Conservation (phyloP, 1,140 invertebrate genomes). For the Pantala flavescens region DNA sequence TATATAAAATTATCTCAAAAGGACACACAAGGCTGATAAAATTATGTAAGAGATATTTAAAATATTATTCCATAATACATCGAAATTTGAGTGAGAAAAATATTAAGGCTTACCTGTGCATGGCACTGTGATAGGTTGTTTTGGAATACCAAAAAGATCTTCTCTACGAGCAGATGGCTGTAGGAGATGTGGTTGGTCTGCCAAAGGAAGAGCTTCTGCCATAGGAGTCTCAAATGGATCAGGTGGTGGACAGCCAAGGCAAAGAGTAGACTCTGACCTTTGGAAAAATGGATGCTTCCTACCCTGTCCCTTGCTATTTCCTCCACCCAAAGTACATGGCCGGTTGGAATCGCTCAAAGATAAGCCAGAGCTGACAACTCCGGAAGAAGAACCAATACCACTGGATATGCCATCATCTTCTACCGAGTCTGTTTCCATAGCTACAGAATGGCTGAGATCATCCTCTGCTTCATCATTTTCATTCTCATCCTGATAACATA, state of each 20-base stretch:
- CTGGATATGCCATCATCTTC: constrained; percentile 37
- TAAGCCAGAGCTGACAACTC: background rate
- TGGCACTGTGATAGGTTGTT: constrained; percentile 52
- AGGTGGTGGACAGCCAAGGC: constrained; percentile 85
- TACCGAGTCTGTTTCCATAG: constrained; percentile 55
- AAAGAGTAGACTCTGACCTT: constrained; percentile 91
- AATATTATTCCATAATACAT: no score
- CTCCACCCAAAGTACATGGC: constrained; percentile 16
- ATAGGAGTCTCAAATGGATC: constrained; percentile 89
- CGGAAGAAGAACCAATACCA: background rate
- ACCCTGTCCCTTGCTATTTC: constrained; percentile 41
- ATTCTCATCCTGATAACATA: constrained; percentile 63
- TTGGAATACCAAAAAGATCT: constrained; percentile 86
- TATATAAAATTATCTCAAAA: no score
- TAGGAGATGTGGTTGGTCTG: constrained; percentile 91
- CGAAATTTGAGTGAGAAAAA: no score
- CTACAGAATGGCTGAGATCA: constrained; percentile 45
- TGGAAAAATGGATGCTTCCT: constrained; percentile 80
- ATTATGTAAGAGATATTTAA: no score
- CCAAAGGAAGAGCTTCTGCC: constrained; percentile 83
- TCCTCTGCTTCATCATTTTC: constrained; percentile 81
- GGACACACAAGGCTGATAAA: no score
- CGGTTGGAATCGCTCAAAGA: constrained; percentile 15
- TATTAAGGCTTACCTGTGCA: constrained; percentile 27
- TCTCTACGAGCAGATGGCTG: constrained; percentile 89